Evolutionary conservation across 1,140 invertebrate species (phyloP).

Genomic region (Doryteuthis pealeii): DNA sequence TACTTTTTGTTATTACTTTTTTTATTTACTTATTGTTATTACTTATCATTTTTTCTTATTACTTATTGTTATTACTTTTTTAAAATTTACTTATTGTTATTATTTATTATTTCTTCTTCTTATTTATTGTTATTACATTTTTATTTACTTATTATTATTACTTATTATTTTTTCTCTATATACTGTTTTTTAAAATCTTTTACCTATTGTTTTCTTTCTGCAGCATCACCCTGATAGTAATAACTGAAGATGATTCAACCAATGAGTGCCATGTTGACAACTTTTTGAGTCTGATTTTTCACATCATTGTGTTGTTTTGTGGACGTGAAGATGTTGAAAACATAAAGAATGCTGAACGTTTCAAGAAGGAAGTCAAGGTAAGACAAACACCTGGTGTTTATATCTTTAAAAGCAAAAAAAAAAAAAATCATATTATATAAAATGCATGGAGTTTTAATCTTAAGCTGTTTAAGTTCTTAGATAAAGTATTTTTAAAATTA

Average conservation of each 20-base stretch:
- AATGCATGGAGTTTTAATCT: background rate
- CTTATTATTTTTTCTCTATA: too few relatives aligned
- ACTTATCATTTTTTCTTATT: too few relatives aligned
- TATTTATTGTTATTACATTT: too few relatives aligned
- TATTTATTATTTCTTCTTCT: too few relatives aligned
- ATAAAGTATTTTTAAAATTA: slow-evolving; percentile 5
- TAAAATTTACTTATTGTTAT: too few relatives aligned
- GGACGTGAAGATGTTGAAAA: slow-evolving; percentile 76
- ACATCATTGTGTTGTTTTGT: slow-evolving; percentile 74
- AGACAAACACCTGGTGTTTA: slow-evolving; percentile 5
- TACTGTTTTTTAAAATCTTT: background rate
- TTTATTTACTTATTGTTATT: too few relatives aligned
- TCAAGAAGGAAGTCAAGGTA: slow-evolving; percentile 77
- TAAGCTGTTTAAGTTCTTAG: slow-evolving; percentile 3
- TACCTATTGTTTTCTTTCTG: slow-evolving; percentile 22
- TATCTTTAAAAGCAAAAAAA: too few relatives aligned
- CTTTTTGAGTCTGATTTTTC: slow-evolving; percentile 73
- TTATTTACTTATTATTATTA: background rate
- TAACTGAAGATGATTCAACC: slow-evolving; percentile 52
- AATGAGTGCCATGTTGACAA: slow-evolving; percentile 54
- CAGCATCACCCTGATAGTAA: slow-evolving; percentile 60
- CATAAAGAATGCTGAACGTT: slow-evolving; percentile 75
- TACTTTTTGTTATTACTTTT: too few relatives aligned
- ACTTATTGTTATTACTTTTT: too few relatives aligned
- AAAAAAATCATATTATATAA: background rate